Base-by-base conservation (phyloP, 1,140 invertebrate genomes). In the Caerostris darwini region DNA sequence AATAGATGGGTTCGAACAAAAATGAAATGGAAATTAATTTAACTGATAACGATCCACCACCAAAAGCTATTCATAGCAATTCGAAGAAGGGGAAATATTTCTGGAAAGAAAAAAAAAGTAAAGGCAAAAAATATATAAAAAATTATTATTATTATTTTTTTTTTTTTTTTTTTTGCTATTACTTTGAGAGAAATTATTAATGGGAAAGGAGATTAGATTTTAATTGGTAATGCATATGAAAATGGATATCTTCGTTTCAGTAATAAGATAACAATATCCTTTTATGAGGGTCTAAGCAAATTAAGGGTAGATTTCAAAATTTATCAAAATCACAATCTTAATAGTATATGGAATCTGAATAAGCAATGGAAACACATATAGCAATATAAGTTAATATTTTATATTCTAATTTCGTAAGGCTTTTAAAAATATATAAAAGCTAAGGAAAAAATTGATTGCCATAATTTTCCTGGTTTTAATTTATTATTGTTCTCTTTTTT, bases 1-100 rank as follows among this genome's bases (percentile, higher is more conserved):
- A 67, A 67, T 67, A 12, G 61, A 67, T 67, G 61, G 8, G 69
- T 10, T 0, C 8, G 34, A 77, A 77, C 34, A 77, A 77, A 77
- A 77, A 50, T 53, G 69, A 50, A 77, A 77, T 77, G 69, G 69
- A 77, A 77, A 77, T 77, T 77, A 77, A 77, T 77, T 77, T 77
- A 34, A 34, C 34, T 34, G 69, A 77, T 77, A 77, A 34, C 19
- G 69, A 77, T 77, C 69, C 19, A 3, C 69, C 69, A 50, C 69
- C 34, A 77, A 77, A 77, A 12, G 34, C 69, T 10, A 53, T 77
- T 77, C 69, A 77, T 77, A 2, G 69, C 10, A 4, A 34, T 53
- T 50, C 10, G 3, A 50, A 19, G 17, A 7, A 77, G 69, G 10
- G 7, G 34, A 77, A 50, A 77, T 50, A 12, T 67, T 67, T 14